Evolutionary conservation across 1,140 invertebrate genomes (phyloP), one percentile per base, ranked within the genome.

Genomic region (Heliothis subflexa): DNA sequence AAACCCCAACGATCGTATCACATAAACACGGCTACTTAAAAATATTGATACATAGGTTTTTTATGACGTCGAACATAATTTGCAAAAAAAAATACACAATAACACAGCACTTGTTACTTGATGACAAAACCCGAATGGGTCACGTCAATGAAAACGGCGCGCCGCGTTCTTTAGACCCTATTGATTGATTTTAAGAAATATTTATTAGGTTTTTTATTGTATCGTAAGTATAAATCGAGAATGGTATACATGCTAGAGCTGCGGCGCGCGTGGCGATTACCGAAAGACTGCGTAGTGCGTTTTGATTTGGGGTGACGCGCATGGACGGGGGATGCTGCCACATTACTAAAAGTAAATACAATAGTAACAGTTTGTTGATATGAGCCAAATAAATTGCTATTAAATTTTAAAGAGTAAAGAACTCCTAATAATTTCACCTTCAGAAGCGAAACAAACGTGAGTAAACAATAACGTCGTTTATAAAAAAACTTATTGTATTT

Each of bases 211-310:
- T 83, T 83, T 77, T 82, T 77, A 68, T 78, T 5, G 55, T 78
- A 57, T 81, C 59, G 79, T 79, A 64, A 80, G 57, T 80, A 45
- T 61, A 76, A 70, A 79, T 59, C 49, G 59, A 64, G 75, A 47
- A 57, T 85, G 52, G 66, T 81, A 85, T 82, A 86, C 83, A 87
- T 88, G 62, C 74, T 77, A 47, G 80, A 88, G 90, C 84, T 84
- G 90, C 85, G 83, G 55, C 79, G 71, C 85, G 85, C 72, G 78
- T 83, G 85, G 81, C 89, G 91, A 88, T 88, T 90, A 84, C 83
- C 84, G 82, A 87, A 84, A 81, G 81, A 93, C 92, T 93, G 91
- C 87, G 90, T 91, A 81, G 85, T 88, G 79, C 83, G 84, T 88
- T 89, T 87, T 81, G 88, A 78, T 77, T 77, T 81, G 79, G 86